Percentiles rank a stretch among this genome's conserved stretches.
These are phyloP conservation scores for Brachionus calyciflorus DNA, from an alignment of 1,140 invertebrate genomes.

Conservation along the genomic window DNA sequence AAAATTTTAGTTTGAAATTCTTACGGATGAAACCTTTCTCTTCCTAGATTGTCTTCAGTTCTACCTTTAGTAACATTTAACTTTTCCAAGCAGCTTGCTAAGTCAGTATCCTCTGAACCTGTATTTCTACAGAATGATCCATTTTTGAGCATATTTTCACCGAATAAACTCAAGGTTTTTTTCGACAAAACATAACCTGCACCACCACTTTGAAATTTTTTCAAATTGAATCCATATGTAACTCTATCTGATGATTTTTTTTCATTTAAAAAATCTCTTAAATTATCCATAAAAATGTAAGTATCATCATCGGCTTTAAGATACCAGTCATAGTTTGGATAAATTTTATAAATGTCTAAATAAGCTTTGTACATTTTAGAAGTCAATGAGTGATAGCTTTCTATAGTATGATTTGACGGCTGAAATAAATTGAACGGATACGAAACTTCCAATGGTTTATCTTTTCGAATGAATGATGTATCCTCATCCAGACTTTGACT, in stretches of 20 bases:
- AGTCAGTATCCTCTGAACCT: constrained; percentile 81
- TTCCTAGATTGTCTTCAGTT: constrained; percentile 74
- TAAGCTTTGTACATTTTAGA: not conserved
- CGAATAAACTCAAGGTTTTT: not conserved
- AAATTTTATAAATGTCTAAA: not conserved
- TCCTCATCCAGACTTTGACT: not conserved
- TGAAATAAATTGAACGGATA: not conserved
- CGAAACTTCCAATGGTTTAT: not conserved
- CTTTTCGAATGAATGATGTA: not conserved
- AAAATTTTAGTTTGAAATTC: no score
- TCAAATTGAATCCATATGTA: not conserved
- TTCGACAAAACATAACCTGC: constrained; percentile 54
- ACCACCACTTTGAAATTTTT: constrained; percentile 47
- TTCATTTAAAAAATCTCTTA: constrained; percentile 54
- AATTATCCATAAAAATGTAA: constrained; percentile 66
- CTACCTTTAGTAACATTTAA: constrained; percentile 82
- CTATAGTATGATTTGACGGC: not conserved
- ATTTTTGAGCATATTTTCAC: not conserved
- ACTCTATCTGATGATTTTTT: constrained; percentile 49
- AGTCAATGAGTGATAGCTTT: not conserved
- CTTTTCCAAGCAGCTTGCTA: constrained; percentile 83
- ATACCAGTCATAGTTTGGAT: constrained; percentile 73
- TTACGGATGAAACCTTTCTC: constrained; percentile 76
- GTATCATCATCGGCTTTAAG: constrained; percentile 91
- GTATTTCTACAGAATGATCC: not conserved